Percentiles rank a stretch among this genome's conserved stretches.
Evolutionary conservation across 2,113 vertebrate species (phyloP).

Genomic region (Perca fluviatilis): DNA sequence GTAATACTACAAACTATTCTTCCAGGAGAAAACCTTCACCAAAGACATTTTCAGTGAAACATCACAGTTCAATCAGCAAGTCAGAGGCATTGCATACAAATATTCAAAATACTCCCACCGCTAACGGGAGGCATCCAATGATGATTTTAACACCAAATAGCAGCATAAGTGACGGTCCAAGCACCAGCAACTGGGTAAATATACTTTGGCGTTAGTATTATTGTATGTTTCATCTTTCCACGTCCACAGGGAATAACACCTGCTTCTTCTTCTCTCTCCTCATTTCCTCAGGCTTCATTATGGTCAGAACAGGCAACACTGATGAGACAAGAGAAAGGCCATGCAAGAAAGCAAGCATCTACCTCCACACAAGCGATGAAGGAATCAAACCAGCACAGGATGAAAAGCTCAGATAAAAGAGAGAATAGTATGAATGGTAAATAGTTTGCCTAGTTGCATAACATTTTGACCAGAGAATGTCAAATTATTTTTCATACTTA

Average conservation of each 20-base stretch:
- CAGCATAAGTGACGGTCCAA: conserved; percentile 30
- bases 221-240: not conserved
- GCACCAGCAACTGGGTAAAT: conserved; percentile 72
- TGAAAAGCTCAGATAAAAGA: conserved; percentile 24
- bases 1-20: conserved; percentile 20
- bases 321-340: conserved; percentile 33
- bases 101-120: not conserved
- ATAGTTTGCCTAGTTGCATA: not conserved
- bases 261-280: not conserved
- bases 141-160: conserved; percentile 32
- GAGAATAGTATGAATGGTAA: conserved; percentile 43
- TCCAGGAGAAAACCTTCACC: conserved; percentile 28
- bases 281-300: conserved; percentile 56
- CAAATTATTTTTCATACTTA: not conserved
- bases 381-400: conserved; percentile 36
- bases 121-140: conserved; percentile 31
- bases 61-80: conserved; percentile 13
- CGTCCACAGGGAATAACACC: not conserved
- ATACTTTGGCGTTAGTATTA: not conserved
- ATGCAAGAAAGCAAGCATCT: conserved; percentile 27
- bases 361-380: conserved; percentile 14
- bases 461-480: fast-evolving
- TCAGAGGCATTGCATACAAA: conserved; percentile 39
- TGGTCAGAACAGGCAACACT: conserved; percentile 57
- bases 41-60: conserved; percentile 21